These are phyloP conservation scores for Melanaphis sacchari DNA, from an alignment of 1,140 invertebrate genomes.

Conservation along the genomic window DNA sequence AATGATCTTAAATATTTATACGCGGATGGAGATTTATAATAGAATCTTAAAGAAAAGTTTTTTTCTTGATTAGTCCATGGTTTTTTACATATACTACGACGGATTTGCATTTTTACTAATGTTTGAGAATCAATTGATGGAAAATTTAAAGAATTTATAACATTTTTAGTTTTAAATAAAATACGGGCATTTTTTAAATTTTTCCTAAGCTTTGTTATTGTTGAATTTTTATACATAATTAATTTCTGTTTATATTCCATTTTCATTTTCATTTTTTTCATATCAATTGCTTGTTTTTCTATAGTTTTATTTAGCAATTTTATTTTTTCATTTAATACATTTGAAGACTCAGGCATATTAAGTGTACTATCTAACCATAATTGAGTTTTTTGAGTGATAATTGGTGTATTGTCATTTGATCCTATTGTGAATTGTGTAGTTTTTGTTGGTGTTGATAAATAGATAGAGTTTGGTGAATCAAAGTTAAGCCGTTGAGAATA, in stretches of 20 bases:
- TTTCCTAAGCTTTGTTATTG: background rate
- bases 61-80: background rate
- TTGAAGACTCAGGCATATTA: background rate
- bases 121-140: background rate
- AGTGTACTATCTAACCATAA: background rate
- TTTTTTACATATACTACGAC: background rate
- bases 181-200: background rate
- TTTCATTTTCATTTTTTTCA: background rate
- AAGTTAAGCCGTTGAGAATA: no score
- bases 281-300: background rate
- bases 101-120: conserved; percentile 8
- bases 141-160: background rate
- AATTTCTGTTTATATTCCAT: background rate
- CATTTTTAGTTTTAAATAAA: conserved; percentile 1
- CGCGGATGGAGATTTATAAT: background rate
- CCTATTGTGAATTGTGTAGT: background rate
- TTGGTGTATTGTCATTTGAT: background rate
- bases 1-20: background rate
- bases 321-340: no score
- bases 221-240: background rate
- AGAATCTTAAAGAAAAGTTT: background rate
- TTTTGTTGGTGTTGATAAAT: background rate
- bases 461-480: background rate
- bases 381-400: background rate
- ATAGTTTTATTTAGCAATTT: no score